These are phyloP conservation scores for Hylomyscus alleni DNA, from an alignment of 2,797 vertebrate genomes.

Conservation along the genomic window DNA sequence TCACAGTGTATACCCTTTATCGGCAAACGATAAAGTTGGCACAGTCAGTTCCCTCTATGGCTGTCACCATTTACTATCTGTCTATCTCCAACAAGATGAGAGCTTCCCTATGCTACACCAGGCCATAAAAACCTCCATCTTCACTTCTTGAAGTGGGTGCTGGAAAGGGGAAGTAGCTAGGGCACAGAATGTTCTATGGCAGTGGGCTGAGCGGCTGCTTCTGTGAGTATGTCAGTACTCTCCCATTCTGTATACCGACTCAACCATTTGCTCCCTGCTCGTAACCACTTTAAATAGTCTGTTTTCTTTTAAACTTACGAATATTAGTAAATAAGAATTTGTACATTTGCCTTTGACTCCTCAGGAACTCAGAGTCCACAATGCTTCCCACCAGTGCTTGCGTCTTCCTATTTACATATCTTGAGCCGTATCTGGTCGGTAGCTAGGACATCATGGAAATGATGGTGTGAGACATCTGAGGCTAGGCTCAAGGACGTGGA, in stretches of 20 bases:
- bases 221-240: background rate
- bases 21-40: background rate
- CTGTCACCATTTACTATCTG: background rate
- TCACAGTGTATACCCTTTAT: background rate
- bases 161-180: background rate
- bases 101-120: background rate
- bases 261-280: background rate
- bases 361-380: background rate
- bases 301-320: constrained; percentile 21
- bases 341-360: background rate
- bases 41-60: background rate
- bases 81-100: background rate
- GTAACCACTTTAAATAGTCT: background rate
- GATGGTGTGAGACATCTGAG: background rate
- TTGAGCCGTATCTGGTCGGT: background rate
- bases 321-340: background rate
- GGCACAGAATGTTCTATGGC: background rate
- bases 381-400: background rate
- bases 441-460: background rate
- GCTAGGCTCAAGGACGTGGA: background rate
- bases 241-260: background rate
- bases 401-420: background rate
- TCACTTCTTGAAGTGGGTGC: background rate
- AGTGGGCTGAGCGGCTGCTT: background rate
- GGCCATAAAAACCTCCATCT: background rate